Evolutionary conservation across 2,113 vertebrate species (phyloP), one percentile per base, ranked within the genome.

Genomic region (Pipra filicauda): DNA sequence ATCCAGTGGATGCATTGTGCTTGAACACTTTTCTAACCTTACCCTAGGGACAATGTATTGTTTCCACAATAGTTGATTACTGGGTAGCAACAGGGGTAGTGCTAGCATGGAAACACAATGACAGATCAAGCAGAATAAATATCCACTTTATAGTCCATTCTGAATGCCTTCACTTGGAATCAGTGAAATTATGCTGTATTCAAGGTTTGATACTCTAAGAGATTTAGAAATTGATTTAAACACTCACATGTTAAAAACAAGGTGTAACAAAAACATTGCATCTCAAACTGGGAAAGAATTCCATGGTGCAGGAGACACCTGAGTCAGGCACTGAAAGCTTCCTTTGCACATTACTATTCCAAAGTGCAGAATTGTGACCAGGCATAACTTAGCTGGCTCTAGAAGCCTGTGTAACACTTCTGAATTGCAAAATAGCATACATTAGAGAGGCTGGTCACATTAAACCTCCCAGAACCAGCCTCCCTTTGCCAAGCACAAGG

Each of bases 61-160:
- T 95, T 96, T 91, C 90, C 48, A 2, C 51, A 93, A 95, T 73
- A 93, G 71, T 35, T 37, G 70, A 96, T 86, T 91, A 85, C 74
- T 90, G 23, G 5, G 55, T 18, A 91, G 86, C 65, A 80, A 91
- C 13, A 76, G 58, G 76, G 61, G 55, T 82, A 78, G 65, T 6
- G 55, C 57, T 76, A 92, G 83, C 24, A 30, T 48, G 49, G 71
- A 95, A 95, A 94, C 57, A 87, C 61, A 87, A 62, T 55, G 26
- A 69, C 46, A 76, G 44, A 82, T 82, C 49, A 85, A 77, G 91
- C 16, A 89, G 59, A 95, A 76, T 20, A 93, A 88, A 91, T 48
- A 74, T 14, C 35, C 31, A 73, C 27, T 66, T 77, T 27, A 13
- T 20, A 81, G 43, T 8, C 43, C 64, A 69, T 80, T 81, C 30